Base-by-base conservation (phyloP, 2,888 invertebrate genomes). In the Macaria liturata region DNA sequence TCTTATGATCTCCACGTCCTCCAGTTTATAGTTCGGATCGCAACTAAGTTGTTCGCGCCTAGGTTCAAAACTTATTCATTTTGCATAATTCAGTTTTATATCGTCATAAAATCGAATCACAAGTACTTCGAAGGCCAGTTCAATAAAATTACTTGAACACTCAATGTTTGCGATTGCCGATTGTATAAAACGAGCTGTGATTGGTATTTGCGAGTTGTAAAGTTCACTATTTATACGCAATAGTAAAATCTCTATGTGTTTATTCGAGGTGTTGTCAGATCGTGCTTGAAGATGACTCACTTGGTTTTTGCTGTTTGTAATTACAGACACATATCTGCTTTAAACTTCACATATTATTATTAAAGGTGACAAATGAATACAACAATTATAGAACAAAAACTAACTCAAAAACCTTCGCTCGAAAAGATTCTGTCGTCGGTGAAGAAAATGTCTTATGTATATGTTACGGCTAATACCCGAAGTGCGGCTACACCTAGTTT, bases 191-290 rank as follows among this genome's bases (percentile, higher is more conserved):
- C 42, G 9, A 51, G 47, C 46, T 7, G 32, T 49, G 32, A 55
- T 55, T 49, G 55, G 54, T 49, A 65, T 65, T 67, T 70, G 69
- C 67, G 66, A 67, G 57, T 67, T 64, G 66, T 73, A 68, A 73
- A 70, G 67, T 67, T 59, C 39, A 49, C 49, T 44, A 48, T 45
- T 37, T 37, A 37, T 64, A 71, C 65, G 64, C 51, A 62, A 61
- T 65, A 64, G 64, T 72, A 69, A 69, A 71, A 59, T 67, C 5
- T 37, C 4, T 37, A 37, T 37, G 34, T 37, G 34, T 37, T 37
- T 37, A 37, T 37, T 37, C 8, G 42, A 6, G 34, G 7, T 6
- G 34, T 37, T 37, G 34, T 4, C 34, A 37, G 4, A 37, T 20
- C 2, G 20, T 20, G 20, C 20, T 20, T 37, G 34, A 37, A 37